Evolutionary conservation across 53 echinoderm and acorn worm genomes (phyloP).

Genomic region (Crossaster papposus): DNA sequence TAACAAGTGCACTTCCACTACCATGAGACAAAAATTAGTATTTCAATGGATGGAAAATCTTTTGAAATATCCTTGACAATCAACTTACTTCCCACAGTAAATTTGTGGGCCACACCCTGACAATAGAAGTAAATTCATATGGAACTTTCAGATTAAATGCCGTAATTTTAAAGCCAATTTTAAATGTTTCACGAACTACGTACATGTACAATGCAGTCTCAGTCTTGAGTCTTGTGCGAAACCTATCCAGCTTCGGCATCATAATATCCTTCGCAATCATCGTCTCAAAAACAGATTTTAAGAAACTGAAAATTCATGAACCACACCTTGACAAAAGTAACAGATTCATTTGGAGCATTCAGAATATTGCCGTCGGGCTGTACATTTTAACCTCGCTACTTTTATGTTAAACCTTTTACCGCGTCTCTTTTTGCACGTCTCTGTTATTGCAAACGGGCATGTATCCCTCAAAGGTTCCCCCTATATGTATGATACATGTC

Average conservation of each 20-base stretch:
- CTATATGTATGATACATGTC: neutral
- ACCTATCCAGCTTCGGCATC: too few species aligned
- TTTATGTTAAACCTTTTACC: neutral
- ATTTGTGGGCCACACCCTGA: slow-evolving; percentile 26
- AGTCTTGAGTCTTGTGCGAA: too few species aligned
- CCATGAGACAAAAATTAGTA: too few species aligned
- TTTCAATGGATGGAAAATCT: too few species aligned
- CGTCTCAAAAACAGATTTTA: too few species aligned
- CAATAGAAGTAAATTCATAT: slow-evolving; percentile 26
- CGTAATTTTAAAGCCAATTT: neutral
- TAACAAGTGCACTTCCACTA: too few species aligned
- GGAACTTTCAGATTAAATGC: slow-evolving; percentile 38
- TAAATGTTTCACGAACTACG: too few species aligned
- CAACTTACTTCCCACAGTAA: neutral
- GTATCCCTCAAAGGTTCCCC: neutral
- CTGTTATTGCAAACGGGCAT: neutral
- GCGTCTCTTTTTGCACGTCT: neutral
- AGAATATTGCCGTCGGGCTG: slow-evolving; percentile 24
- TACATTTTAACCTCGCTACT: neutral
- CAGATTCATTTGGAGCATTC: slow-evolving; percentile 38
- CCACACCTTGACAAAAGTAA: slow-evolving; percentile 23
- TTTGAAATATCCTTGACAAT: neutral
- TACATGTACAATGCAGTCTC: too few species aligned
- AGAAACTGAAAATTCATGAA: slow-evolving; percentile 34
- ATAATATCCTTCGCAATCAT: too few species aligned